Evolutionary conservation across 2,888 invertebrate genomes (phyloP).

Genomic region (Biston betularia): DNA sequence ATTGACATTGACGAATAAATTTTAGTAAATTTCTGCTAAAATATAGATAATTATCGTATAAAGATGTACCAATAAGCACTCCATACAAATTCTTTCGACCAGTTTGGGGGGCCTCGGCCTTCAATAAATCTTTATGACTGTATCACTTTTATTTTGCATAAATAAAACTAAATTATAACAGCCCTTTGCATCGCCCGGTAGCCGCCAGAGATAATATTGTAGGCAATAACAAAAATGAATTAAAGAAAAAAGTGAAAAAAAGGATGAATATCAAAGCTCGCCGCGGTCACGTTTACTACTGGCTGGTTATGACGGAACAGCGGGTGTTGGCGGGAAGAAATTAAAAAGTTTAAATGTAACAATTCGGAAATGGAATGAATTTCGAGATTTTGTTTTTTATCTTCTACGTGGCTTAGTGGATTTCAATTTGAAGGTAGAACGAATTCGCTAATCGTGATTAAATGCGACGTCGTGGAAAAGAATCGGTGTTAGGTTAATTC

Average conservation of each 20-base stretch:
- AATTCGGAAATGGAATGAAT: slow-evolving; percentile 62
- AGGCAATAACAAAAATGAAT: slow-evolving; percentile 81
- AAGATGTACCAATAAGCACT: slow-evolving; percentile 15
- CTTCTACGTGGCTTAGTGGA: slow-evolving; percentile 28
- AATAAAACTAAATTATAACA: slow-evolving; percentile 84
- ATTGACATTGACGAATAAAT: slow-evolving; percentile 34
- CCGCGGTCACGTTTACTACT: slow-evolving; percentile 79
- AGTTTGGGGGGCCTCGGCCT: slow-evolving; percentile 52
- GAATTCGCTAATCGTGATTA: slow-evolving; percentile 59
- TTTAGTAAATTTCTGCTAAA: slow-evolving; percentile 29
- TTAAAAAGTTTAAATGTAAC: slow-evolving; percentile 68
- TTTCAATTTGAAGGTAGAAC: slow-evolving; percentile 56
- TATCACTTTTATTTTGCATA: slow-evolving; percentile 84
- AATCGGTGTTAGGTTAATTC: slow-evolving; percentile 20
- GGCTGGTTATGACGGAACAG: slow-evolving; percentile 79
- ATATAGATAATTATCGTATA: slow-evolving; percentile 25
- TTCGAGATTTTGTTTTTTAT: slow-evolving; percentile 46
- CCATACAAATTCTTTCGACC: slow-evolving; percentile 17
- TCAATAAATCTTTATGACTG: slow-evolving; percentile 75
- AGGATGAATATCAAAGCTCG: slow-evolving; percentile 75
- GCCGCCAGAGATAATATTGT: slow-evolving; percentile 82
- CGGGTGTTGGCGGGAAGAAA: slow-evolving; percentile 74
- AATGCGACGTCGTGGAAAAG: slow-evolving; percentile 15
- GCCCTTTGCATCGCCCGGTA: slow-evolving; percentile 80
- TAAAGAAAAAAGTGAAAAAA: slow-evolving; percentile 75